Evolutionary conservation across 2,797 vertebrate species (phyloP).

Genomic region (Myiotriccus ornatus): DNA sequence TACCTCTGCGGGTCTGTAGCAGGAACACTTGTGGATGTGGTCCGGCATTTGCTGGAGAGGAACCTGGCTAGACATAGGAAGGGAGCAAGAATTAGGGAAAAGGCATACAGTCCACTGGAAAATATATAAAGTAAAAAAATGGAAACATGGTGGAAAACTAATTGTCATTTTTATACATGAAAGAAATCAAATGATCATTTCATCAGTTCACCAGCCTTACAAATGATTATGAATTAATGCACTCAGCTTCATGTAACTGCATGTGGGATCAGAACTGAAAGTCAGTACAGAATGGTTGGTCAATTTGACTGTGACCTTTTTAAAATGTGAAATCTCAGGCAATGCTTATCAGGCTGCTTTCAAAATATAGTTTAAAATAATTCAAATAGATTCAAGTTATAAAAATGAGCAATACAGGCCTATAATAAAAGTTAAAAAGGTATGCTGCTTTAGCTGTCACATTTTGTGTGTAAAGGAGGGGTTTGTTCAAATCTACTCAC

Average conservation of each 20-base stretch:
- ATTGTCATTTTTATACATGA: neutral
- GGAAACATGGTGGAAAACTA: neutral
- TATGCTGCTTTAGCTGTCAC: neutral
- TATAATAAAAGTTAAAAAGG: neutral
- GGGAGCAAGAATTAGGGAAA: neutral
- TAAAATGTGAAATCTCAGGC: neutral
- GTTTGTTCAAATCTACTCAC: slow-evolving; percentile 8
- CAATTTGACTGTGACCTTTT: neutral
- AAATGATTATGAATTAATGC: neutral
- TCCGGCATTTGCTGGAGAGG: neutral
- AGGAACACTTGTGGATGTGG: neutral
- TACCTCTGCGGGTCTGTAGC: neutral
- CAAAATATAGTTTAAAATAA: neutral
- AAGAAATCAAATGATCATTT: neutral
- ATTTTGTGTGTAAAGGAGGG: neutral
- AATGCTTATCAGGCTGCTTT: neutral
- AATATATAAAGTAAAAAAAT: neutral
- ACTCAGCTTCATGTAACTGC: neutral
- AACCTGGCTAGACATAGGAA: neutral
- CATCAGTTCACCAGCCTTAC: neutral
- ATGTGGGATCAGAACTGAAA: neutral
- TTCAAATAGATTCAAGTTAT: neutral
- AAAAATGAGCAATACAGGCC: neutral
- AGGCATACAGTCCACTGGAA: neutral
- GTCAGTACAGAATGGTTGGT: neutral